phyloP scores from a whole-genome alignment of 2,888 invertebrate genomes.

The Incurvaria masculella region DNA sequence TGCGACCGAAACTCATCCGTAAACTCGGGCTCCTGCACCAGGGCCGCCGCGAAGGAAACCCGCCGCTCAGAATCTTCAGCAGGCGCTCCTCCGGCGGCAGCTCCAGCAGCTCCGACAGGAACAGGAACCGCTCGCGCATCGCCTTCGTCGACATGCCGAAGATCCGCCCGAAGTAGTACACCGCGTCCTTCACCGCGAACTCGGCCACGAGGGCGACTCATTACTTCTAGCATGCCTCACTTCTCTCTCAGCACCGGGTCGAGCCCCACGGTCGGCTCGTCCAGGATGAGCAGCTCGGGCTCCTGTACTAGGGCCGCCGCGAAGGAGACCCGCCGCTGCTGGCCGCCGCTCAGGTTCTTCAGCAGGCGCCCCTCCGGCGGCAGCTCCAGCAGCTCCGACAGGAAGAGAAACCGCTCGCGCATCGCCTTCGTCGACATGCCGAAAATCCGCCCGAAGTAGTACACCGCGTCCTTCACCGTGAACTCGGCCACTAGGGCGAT shows the following conservation, averaged over 20 bases:
- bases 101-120: slow-evolving; percentile 70
- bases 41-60: slow-evolving; percentile 83
- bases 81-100: slow-evolving; percentile 65
- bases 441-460: slow-evolving; percentile 84
- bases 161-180: slow-evolving; percentile 84
- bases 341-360: slow-evolving; percentile 81
- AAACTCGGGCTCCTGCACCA: slow-evolving; percentile 87
- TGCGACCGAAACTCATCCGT: too few species aligned
- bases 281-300: slow-evolving; percentile 84
- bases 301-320: slow-evolving; percentile 86
- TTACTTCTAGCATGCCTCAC: too few species aligned
- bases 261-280: slow-evolving; percentile 93
- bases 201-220: slow-evolving; percentile 75
- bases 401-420: slow-evolving; percentile 62
- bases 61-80: slow-evolving; percentile 77
- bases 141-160: slow-evolving; percentile 68
- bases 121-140: slow-evolving; percentile 64
- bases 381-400: slow-evolving; percentile 71
- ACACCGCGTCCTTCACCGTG: slow-evolving; percentile 77
- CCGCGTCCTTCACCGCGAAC: slow-evolving; percentile 78
- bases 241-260: slow-evolving; percentile 84
- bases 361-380: slow-evolving; percentile 64
- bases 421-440: slow-evolving; percentile 66
- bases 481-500: slow-evolving; percentile 77
- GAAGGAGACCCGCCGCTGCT: slow-evolving; percentile 85